Evolutionary conservation across 92 coral and sea anemone genomes (phyloP).

Genomic region (Phenganax marumi): DNA sequence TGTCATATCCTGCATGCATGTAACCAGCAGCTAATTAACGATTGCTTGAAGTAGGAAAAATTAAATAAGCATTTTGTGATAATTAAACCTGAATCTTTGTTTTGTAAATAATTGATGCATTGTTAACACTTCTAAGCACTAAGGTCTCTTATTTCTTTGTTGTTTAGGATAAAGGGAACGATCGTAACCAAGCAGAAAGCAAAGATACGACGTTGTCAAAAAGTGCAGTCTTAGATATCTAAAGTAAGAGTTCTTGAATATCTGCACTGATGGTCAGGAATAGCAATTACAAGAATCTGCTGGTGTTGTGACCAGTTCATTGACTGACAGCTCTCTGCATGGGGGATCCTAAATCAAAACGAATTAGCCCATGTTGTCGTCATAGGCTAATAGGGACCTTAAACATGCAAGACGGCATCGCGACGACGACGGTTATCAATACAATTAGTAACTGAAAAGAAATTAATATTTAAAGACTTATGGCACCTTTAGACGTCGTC

Average conservation of each 20-base stretch:
- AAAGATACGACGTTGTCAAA: constrained; percentile 38
- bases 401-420: too few species aligned
- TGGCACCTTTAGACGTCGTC: too few species aligned
- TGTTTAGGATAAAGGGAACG: constrained; percentile 26
- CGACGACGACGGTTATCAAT: too few species aligned
- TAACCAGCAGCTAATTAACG: not conserved
- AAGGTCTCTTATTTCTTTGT: constrained; percentile 1
- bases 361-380: constrained; percentile 3
- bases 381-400: not conserved
- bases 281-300: not conserved
- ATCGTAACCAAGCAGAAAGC: constrained; percentile 17
- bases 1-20: too few species aligned
- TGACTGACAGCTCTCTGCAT: constrained; percentile 4
- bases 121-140: constrained; percentile 11
- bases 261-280: not conserved
- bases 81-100: constrained; percentile 14
- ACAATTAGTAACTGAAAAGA: too few species aligned
- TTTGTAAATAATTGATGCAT: constrained; percentile 7
- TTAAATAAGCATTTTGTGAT: constrained; percentile 16
- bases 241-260: not conserved
- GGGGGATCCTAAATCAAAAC: not conserved
- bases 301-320: constrained; percentile 12
- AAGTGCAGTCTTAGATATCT: not conserved
- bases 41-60: not conserved
- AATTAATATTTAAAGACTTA: too few species aligned